These are phyloP conservation scores for Cephus pulcher DNA, from an alignment of 2,888 invertebrate species.

Conservation along the genomic window DNA sequence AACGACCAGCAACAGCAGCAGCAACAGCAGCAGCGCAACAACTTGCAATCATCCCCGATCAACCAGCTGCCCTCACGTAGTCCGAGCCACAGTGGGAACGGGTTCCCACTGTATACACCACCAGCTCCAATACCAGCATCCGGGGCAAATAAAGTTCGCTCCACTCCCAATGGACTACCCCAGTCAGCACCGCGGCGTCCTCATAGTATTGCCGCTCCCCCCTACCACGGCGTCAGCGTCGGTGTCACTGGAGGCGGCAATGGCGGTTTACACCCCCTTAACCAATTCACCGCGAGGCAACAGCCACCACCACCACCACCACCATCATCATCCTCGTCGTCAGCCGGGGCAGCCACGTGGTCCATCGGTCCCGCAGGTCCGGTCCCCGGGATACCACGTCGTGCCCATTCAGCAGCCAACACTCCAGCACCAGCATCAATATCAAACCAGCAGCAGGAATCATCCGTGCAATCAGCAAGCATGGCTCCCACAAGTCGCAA, in stretches of 20 bases:
- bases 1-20: slow-evolving; percentile 45
- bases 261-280: slow-evolving; percentile 37
- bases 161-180: slow-evolving; percentile 59
- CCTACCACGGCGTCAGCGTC: slow-evolving; percentile 67
- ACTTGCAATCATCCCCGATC: slow-evolving; percentile 52
- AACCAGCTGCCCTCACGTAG: slow-evolving; percentile 53
- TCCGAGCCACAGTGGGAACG: slow-evolving; percentile 59
- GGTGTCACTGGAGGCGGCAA: slow-evolving; percentile 68
- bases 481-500: slow-evolving; percentile 41
- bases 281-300: slow-evolving; percentile 47
- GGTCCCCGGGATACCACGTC: slow-evolving; percentile 34
- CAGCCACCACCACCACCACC: slow-evolving; percentile 23
- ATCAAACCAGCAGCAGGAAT: slow-evolving; percentile 30
- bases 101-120: slow-evolving; percentile 72
- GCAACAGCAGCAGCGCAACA: slow-evolving; percentile 34
- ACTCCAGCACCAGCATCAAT: slow-evolving; percentile 50
- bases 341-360: slow-evolving; percentile 29
- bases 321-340: slow-evolving; percentile 28
- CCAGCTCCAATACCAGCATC: slow-evolving; percentile 67
- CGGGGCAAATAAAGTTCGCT: slow-evolving; percentile 57
- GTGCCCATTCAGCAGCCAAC: slow-evolving; percentile 48
- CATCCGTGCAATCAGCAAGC: slow-evolving; percentile 14
- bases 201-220: slow-evolving; percentile 70
- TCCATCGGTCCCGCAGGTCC: slow-evolving; percentile 33
- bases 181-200: slow-evolving; percentile 67